Base-by-base conservation (phyloP, 2,113 vertebrate genomes). In the Cyprinodon tularosa region DNA sequence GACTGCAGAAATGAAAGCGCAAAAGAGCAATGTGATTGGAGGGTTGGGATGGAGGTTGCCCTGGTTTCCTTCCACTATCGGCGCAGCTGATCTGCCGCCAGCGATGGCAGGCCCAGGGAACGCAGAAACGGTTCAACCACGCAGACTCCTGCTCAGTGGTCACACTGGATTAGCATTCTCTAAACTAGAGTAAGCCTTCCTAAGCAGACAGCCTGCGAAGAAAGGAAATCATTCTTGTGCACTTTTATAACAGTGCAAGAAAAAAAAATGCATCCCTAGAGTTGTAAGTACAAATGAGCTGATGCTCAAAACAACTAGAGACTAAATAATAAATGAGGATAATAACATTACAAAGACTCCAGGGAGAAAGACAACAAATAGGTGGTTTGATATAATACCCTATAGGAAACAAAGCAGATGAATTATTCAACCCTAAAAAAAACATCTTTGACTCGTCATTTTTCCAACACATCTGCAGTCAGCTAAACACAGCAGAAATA, bases 131-230 rank as follows among this genome's bases (percentile, higher is more conserved):
- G 89, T 91, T 91, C 86, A 90, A 85, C 87, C 87, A 74, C 82
- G 40, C 81, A 84, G 83, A 74, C 86, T 86, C 84, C 87, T 75
- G 83, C 90, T 90, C 62, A 67, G 86, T 77, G 87, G 87, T 93
- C 91, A 89, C 72, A 89, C 64, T 44, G 87, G 84, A 91, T 93
- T 92, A 93, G 81, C 86, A 79, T 91, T 91, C 86, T 77, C 74
- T 68, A 67, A 89, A 86, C 66, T 85, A 75, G 90, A 84, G 71
- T 87, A 78, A 73, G 71, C 89, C 83, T 80, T 86, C 84, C 74
- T 15, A 61, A 76, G 80, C 70, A 80, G 75, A 73, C 84, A 83
- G 60, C 73, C 66, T 36, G 38, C 12, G 68, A 66, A 22, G 40
- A 63, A 62, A 70, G 66, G 75, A 76, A 44, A 77, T 12, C 11